Evolutionary conservation across 2,797 vertebrate species (phyloP), one percentile per base, ranked within the genome.

Genomic region (Gallinago stenura): DNA sequence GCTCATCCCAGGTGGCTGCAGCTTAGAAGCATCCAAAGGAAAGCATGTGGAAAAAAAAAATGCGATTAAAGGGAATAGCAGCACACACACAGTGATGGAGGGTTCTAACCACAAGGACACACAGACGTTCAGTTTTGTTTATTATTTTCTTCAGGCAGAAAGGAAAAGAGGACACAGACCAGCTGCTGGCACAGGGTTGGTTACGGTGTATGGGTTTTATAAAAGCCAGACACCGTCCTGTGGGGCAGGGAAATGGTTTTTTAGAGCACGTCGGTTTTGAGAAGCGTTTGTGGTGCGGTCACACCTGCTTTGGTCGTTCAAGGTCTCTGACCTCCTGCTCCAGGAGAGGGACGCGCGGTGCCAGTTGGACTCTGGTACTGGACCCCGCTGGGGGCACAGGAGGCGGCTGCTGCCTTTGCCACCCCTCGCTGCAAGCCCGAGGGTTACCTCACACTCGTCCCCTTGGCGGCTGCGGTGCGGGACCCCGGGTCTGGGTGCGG

Each of bases 121-220:
- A 17, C 0, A 20, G 6, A 3, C 5, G 8, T 41, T 54, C 48
- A 9, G n/a, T 24, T 76, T 11, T 21, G 18, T 15, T 39, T 28
- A 5, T 26, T 15, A 3, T 19, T 72, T 46, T 61, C 24, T 22
- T 4, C 28, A 61, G 43, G 16, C 17, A n/a, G 16, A 7, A 10
- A 39, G 65, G 51, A 45, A 12, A 57, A 78, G 58, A 81, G n/a
- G 43, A 45, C n/a, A 3, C 18, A 33, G 62, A 16, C 8, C 4
- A 14, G 48, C 61, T n/a, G n/a, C 35, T 0, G 30, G 71, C 57
- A 18, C 18, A 17, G 7, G 20, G 19, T 31, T 28, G 56, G 18
- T 39, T 18, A 12, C 0, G 0, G 15, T 3, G 6, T 6, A 0
- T 1, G 16, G 17, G 21, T 6, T 30, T 50, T 30, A 4, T 4